These are phyloP conservation scores for Atta cephalotes DNA, from an alignment of 1,140 invertebrate species.

Conservation along the genomic window DNA sequence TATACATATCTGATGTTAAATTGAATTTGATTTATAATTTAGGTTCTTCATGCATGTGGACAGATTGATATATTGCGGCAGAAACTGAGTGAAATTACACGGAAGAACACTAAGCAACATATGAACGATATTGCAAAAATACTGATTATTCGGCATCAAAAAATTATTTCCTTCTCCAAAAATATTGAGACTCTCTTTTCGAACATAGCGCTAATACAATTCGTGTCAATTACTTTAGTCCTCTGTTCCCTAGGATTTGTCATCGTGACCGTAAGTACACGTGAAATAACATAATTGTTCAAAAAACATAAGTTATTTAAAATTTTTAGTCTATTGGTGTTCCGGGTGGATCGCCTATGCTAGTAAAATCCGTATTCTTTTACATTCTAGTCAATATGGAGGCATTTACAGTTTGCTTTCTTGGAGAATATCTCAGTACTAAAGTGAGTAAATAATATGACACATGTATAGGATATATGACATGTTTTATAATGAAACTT, in stretches of 20 bases:
- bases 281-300: background rate
- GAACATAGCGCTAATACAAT: constrained; percentile 24
- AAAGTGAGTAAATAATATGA: constrained; percentile 38
- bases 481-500: background rate
- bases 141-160: constrained; percentile 32
- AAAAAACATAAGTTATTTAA: background rate
- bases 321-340: constrained; percentile 43
- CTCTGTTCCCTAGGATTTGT: constrained; percentile 59
- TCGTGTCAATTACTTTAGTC: constrained; percentile 40
- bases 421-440: constrained; percentile 53
- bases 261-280: constrained; percentile 42
- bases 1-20: background rate
- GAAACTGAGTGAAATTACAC: background rate
- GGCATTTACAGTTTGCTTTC: constrained; percentile 59
- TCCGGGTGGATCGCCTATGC: background rate
- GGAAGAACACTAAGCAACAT: background rate
- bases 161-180: constrained; percentile 9
- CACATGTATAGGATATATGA: background rate
- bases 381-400: constrained; percentile 28
- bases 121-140: background rate
- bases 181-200: constrained; percentile 47
- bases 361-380: constrained; percentile 48
- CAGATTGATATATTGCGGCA: constrained; percentile 34
- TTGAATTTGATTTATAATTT: background rate
- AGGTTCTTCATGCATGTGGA: constrained; percentile 39